Evolutionary conservation across 2,888 invertebrate genomes (phyloP), one percentile per base, ranked within the genome.

Genomic region (Plagodis dolabraria): DNA sequence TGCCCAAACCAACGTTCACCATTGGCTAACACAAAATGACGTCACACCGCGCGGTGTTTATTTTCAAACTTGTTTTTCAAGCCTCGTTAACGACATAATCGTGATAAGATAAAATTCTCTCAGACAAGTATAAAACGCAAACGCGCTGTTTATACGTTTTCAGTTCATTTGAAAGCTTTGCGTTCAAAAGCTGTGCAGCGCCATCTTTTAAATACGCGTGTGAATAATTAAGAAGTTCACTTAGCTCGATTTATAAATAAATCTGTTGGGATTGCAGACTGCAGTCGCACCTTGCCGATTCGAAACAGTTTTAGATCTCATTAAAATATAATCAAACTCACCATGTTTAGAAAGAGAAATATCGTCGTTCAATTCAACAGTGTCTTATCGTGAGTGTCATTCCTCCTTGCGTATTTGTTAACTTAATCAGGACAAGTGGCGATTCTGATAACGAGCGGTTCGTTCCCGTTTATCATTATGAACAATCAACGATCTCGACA

Each of bases 291-390:
- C 40, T 51, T 57, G 57, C 50, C 56, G 38, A 53, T 50, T 56
- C 46, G 38, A 49, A 64, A 33, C 57, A 53, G 62, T 63, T 63
- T 47, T 52, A 46, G 53, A 48, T 55, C 49, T 48, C 44, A 60
- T n/a, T 53, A 53, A 60, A 40, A 62, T 52, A 45, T 47, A 53
- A 58, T 62, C 53, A 66, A 63, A 57, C 53, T 47, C 55, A 71
- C 60, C 63, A 91, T 91, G 89, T 86, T 86, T 68, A 87, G 83
- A 72, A 88, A 85, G 68, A 85, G 86, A 68, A 88, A 80, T 76
- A 74, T 89, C 59, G 75, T 89, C 49, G 69, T 78, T 56, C 87
- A 87, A 69, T 77, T 87, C 61, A 90, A 88, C 78, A 80, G 68
- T 74, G 77, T 85, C 54, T 70, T 88, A 63, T 70, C 81, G 90